Evolutionary conservation across 2,888 invertebrate species (phyloP).

Genomic region (Sinotaia quadrata): DNA sequence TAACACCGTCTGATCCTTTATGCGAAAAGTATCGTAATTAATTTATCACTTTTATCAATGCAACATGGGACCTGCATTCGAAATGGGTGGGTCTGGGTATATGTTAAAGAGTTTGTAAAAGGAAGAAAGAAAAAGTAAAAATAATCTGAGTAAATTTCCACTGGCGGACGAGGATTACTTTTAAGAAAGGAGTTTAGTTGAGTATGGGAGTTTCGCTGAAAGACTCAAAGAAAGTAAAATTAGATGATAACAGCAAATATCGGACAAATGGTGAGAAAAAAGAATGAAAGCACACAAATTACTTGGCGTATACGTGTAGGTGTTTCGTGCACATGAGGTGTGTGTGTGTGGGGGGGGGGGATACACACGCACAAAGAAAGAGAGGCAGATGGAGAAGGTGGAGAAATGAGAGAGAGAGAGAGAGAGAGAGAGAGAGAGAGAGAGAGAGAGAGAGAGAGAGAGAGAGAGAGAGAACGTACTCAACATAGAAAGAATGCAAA

Average conservation of each 20-base stretch:
- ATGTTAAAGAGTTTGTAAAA: too few species aligned
- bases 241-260: background rate
- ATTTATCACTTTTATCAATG: too few species aligned
- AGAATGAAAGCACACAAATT: background rate
- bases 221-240: slow-evolving; percentile 1
- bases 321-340: background rate
- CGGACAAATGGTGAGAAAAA: background rate
- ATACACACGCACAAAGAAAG: background rate
- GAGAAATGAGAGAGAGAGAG: too few species aligned
- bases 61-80: too few species aligned
- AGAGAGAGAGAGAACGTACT: background rate
- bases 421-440: background rate
- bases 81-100: too few species aligned
- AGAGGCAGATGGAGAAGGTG: background rate
- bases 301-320: background rate
- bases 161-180: too few species aligned
- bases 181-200: too few species aligned
- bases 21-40: too few species aligned
- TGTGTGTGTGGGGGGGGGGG: slow-evolving; percentile 1
- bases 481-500: background rate
- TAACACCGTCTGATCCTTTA: too few species aligned
- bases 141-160: too few species aligned
- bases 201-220: too few species aligned
- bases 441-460: background rate
- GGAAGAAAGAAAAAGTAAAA: too few species aligned